A percentile compares a stretch with the other conserved stretches of the same genome.
phyloP scores from a whole-genome alignment of 1,140 invertebrate genomes.

The Andrena cerasifolii region DNA sequence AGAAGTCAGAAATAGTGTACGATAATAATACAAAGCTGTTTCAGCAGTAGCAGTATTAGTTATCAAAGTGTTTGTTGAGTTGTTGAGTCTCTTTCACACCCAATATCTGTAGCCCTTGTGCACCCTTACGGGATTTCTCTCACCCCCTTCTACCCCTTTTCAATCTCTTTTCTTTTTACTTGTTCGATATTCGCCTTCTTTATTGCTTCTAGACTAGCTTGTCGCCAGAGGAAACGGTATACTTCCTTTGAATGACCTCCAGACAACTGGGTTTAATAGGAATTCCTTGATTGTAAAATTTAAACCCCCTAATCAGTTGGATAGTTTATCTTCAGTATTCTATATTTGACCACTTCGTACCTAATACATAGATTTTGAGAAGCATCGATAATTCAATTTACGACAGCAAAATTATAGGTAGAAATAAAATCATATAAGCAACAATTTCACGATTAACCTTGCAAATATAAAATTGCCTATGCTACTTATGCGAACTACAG shows the following conservation, averaged over 20 bases:
- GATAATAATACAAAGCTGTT: not conserved
- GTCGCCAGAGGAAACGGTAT: not conserved
- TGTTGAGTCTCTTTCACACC: not conserved
- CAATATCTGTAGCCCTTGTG: not conserved
- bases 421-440: no score
- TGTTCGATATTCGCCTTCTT: slow-evolving; percentile 9
- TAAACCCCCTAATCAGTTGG: not conserved
- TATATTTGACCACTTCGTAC: no score
- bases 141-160: no score
- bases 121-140: not conserved
- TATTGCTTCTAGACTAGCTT: not conserved
- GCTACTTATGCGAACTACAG: no score
- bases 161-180: slow-evolving; percentile 1
- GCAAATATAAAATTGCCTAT: no score
- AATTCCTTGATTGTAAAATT: not conserved
- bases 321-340: not conserved
- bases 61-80: not conserved
- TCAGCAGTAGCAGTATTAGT: not conserved
- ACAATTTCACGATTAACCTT: no score
- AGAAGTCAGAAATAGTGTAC: not conserved
- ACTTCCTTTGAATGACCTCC: not conserved
- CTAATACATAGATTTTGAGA: no score
- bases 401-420: no score
- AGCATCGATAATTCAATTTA: no score
- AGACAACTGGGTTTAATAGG: not conserved